Conservation (phyloP, 1,140 invertebrate species). For the Pinna nobilis region DNA sequence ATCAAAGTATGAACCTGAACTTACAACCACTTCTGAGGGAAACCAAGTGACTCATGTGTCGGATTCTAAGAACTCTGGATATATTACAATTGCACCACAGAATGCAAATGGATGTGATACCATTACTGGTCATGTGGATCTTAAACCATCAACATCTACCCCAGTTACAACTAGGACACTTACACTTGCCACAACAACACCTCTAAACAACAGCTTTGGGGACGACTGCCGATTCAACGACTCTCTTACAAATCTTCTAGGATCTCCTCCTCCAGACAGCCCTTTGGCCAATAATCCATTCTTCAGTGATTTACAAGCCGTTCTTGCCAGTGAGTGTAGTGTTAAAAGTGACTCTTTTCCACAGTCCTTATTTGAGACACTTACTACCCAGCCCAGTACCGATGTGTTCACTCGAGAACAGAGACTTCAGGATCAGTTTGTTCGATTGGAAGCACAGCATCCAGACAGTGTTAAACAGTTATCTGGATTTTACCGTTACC, state of each 20-base stretch:
- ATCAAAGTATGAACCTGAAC: background rate
- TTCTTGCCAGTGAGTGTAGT: constrained; percentile 20
- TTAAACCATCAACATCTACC: background rate
- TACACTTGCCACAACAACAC: background rate
- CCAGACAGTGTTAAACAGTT: constrained; percentile 37
- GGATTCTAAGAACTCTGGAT: background rate
- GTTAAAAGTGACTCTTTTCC: constrained; percentile 8
- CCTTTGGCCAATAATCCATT: constrained; percentile 38
- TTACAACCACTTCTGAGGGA: no score
- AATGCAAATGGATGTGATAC: background rate
- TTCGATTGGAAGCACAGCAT: background rate
- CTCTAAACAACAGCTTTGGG: constrained; percentile 21
- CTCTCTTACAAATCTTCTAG: constrained; percentile 34
- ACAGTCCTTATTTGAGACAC: constrained; percentile 17
- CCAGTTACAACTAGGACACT: background rate
- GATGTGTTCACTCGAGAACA: constrained; percentile 40
- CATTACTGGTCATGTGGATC: background rate
- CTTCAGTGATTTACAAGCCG: constrained; percentile 42
- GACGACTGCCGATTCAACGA: constrained; percentile 44
- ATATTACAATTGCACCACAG: background rate
- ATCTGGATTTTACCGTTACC: constrained; percentile 39
- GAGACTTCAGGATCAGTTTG: constrained; percentile 23
- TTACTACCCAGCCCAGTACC: constrained; percentile 37
- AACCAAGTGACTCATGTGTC: background rate
- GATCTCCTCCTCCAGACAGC: constrained; percentile 40